phyloP scores from a whole-genome alignment of 2,797 vertebrate genomes.

The Psittacula derbiana region DNA sequence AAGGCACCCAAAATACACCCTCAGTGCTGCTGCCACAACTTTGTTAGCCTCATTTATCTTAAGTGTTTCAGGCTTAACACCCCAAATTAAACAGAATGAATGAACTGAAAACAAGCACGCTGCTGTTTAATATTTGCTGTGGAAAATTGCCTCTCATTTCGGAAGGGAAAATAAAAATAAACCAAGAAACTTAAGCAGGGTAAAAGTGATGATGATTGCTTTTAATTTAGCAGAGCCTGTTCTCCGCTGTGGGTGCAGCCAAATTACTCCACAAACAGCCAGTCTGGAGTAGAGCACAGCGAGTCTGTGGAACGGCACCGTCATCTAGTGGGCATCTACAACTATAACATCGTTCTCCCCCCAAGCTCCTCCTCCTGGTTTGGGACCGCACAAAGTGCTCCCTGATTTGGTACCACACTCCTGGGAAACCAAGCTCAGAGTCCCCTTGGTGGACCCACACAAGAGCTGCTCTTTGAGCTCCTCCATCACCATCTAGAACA shows the following conservation, averaged over 20 bases:
- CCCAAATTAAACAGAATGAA: not conserved
- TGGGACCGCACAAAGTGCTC: not conserved
- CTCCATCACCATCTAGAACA: too few species aligned
- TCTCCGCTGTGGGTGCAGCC: fast-evolving
- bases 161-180: not conserved
- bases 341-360: not conserved
- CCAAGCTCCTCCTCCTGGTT: fast-evolving
- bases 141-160: not conserved
- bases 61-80: not conserved
- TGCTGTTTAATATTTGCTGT: not conserved
- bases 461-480: fast-evolving
- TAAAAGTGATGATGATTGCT: not conserved
- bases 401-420: fast-evolving
- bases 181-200: not conserved
- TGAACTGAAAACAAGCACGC: not conserved
- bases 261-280: fast-evolving
- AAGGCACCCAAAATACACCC: not conserved
- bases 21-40: not conserved
- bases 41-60: not conserved
- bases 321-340: slow-evolving; percentile 21
- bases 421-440: fast-evolving
- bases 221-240: not conserved
- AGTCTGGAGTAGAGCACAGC: fast-evolving
- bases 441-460: fast-evolving
- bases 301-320: not conserved